phyloP scores from a whole-genome alignment of 2,888 invertebrate species.

The Hoplodrina ambigua region DNA sequence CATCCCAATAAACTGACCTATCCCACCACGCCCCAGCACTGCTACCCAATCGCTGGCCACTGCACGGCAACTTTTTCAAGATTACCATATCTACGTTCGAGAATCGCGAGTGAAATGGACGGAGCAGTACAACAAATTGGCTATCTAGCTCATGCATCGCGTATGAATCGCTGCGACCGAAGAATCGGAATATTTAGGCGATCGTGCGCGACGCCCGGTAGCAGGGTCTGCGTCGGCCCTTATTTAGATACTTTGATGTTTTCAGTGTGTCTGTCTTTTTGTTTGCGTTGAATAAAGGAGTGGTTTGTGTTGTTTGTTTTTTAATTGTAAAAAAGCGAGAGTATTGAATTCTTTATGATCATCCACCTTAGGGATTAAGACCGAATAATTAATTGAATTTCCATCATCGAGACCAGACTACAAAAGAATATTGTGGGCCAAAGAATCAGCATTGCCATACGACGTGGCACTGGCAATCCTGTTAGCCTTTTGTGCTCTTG shows the following conservation, averaged over 20 bases:
- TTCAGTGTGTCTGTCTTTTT: slow-evolving; percentile 48
- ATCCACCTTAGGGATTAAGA: too few relatives aligned
- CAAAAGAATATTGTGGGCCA: too few relatives aligned
- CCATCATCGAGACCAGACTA: too few relatives aligned
- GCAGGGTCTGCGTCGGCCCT: slow-evolving; percentile 74
- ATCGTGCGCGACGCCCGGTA: slow-evolving; percentile 76
- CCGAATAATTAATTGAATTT: too few relatives aligned
- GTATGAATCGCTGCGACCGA: slow-evolving; percentile 72
- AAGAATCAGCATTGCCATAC: too few relatives aligned
- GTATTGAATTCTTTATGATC: slow-evolving; percentile 11
- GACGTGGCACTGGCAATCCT: too few relatives aligned
- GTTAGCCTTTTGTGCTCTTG: too few relatives aligned
- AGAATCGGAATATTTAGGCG: slow-evolving; percentile 79
- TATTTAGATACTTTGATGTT: slow-evolving; percentile 77
- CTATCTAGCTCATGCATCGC: slow-evolving; percentile 85
- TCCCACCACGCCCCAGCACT: slow-evolving; percentile 65
- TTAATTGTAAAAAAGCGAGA: too few relatives aligned
- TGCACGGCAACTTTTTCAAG: slow-evolving; percentile 74
- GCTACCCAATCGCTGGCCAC: slow-evolving; percentile 63
- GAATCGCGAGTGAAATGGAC: slow-evolving; percentile 75
- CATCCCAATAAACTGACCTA: slow-evolving; percentile 74
- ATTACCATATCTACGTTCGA: slow-evolving; percentile 85
- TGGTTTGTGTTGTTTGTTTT: slow-evolving; percentile 41
- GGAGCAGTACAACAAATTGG: slow-evolving; percentile 78
- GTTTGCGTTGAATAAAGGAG: slow-evolving; percentile 52